Conservation (phyloP, 1,140 invertebrate genomes). For the Drosophila sturtevanti region DNA sequence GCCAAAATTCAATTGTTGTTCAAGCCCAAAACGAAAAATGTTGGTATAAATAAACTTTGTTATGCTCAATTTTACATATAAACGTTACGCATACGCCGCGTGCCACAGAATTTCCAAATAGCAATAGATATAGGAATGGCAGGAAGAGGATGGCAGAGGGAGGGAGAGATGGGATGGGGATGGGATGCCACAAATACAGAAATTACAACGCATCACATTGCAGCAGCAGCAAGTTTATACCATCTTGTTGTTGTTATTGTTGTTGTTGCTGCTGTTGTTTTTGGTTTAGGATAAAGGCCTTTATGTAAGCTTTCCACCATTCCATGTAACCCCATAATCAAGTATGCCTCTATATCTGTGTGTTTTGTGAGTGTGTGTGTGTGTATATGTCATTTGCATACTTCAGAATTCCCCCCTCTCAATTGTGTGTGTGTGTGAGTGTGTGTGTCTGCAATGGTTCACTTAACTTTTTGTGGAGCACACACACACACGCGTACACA, state of each 20-base stretch:
- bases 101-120: background rate
- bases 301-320: slow-evolving; percentile 17
- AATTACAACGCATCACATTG: background rate
- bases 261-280: background rate
- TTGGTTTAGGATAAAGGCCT: slow-evolving; percentile 15
- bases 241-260: too few species aligned
- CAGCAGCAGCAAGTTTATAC: background rate
- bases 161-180: background rate
- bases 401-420: background rate
- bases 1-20: background rate
- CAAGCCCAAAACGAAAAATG: background rate
- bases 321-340: slow-evolving; percentile 29
- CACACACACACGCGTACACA: slow-evolving; percentile 7
- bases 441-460: slow-evolving; percentile 34
- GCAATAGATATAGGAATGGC: too few species aligned
- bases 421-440: background rate
- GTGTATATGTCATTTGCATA: slow-evolving; percentile 7
- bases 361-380: slow-evolving; percentile 3
- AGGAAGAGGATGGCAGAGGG: background rate
- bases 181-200: background rate
- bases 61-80: too few species aligned
- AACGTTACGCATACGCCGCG: slow-evolving; percentile 1
- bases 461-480: slow-evolving; percentile 63
- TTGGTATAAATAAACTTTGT: background rate
- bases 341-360: slow-evolving; percentile 26